Evolutionary conservation across 2,888 invertebrate species (phyloP), one percentile per base, ranked within the genome.

Genomic region (Amphipoea lucens): DNA sequence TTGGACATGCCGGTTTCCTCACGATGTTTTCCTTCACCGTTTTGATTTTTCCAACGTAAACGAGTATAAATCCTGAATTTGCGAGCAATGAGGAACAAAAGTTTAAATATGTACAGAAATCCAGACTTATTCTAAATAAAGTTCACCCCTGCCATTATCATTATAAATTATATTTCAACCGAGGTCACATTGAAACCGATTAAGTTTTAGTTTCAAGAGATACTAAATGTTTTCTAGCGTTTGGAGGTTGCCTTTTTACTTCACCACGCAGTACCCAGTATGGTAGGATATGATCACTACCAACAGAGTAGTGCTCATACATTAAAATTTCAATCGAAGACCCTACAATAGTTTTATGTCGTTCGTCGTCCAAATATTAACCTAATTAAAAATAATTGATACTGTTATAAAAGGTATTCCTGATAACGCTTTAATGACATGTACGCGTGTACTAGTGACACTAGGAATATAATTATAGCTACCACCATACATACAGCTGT

Each of bases 11-110:
- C 29, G 29, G 29, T 29, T 29, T 29, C 29, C 29, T 29, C 29
- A 29, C 29, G 29, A 29, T 29, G 29, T 29, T 29, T 29, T 29
- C 29, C 29, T 29, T 29, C 29, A 29, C 29, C 29, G 29, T 29
- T 29, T 29, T 29, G 29, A 83, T 80, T 42, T 63, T 76, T 60
- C 81, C 78, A 63, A 57, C 57, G 14, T 48, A 79, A 1, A 85
- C 12, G 0, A 82, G 75, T 5, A 81, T 81, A 5, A 86, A 77
- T 51, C 81, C 82, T 14, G 85, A 54, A 57, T 86, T 80, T 2
- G 74, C 84, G 5, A 75, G 48, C n/a, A 83, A 17, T 51, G 80
- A 74, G 9, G 73, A 71, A 20, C 73, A 73, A 23, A 23, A 14
- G 23, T 23, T 51, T 4, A 14, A 36, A 36, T n/a, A 67, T 17